These are phyloP conservation scores for Aldabrachelys gigantea DNA, from an alignment of 2,113 vertebrate species.

Conservation along the genomic window DNA sequence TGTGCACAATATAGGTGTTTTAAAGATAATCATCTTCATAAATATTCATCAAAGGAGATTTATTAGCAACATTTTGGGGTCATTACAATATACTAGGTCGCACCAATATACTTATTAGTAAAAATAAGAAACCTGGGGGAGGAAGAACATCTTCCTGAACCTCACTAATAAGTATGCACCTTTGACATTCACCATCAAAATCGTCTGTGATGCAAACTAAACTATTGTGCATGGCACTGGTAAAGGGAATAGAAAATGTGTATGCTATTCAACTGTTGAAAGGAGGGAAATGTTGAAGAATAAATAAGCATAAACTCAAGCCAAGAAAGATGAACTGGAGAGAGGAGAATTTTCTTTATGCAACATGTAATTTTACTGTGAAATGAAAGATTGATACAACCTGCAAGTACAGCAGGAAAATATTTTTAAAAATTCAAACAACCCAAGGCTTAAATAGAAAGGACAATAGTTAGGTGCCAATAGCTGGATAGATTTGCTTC, in stretches of 20 bases:
- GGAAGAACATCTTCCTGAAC: background rate
- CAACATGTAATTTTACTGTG: background rate
- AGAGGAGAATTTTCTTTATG: background rate
- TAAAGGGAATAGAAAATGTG: background rate
- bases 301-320: background rate
- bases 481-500: background rate
- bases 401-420: background rate
- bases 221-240: background rate
- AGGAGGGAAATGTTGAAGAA: background rate
- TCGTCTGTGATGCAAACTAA: background rate
- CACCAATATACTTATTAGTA: background rate
- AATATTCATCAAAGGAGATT: background rate
- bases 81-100: background rate
- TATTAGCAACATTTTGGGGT: background rate
- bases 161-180: accelerated
- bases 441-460: background rate
- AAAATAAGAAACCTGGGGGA: background rate
- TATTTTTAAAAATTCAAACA: background rate
- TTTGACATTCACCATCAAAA: background rate
- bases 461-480: background rate
- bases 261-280: background rate
- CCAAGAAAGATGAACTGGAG: background rate
- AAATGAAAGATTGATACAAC: background rate
- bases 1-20: background rate
- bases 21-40: background rate